phyloP scores from a whole-genome alignment of 2,888 invertebrate genomes.

The Hypsopygia costalis region DNA sequence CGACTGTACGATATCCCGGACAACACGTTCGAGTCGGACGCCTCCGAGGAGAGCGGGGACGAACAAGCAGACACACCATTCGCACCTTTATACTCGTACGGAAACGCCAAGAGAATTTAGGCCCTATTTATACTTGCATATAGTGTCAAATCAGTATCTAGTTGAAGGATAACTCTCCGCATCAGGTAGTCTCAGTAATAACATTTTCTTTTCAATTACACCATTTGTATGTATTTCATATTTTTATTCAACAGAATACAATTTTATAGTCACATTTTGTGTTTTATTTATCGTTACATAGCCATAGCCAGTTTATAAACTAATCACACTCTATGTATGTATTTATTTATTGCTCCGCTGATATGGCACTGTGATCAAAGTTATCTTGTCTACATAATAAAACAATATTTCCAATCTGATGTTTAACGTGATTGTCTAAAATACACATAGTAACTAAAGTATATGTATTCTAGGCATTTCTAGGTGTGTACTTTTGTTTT shows the following conservation, averaged over 20 bases:
- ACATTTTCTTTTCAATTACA: background rate
- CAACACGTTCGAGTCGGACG: conserved; percentile 98
- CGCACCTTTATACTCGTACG: conserved; percentile 74
- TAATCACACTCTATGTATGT: no score
- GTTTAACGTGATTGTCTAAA: no score
- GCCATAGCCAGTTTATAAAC: no score
- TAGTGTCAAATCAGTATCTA: conserved; percentile 2
- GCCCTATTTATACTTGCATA: conserved; percentile 5
- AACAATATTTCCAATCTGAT: no score
- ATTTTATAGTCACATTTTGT: conserved; percentile 55
- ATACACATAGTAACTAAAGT: no score
- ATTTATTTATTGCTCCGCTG: no score
- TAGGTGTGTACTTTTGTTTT: no score
- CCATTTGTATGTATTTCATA: conserved; percentile 51
- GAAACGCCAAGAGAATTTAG: conserved; percentile 71
- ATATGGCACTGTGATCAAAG: no score
- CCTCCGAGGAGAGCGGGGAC: conserved; percentile 93
- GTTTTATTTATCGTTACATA: no score
- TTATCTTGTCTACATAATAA: no score
- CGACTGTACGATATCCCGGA: conserved; percentile 99
- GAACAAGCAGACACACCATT: conserved; percentile 77
- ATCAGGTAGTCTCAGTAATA: background rate
- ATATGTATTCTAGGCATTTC: no score
- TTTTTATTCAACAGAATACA: conserved; percentile 65
- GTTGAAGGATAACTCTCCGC: background rate